A percentile compares a stretch with the other conserved stretches of the same genome.
phyloP scores from a whole-genome alignment of 2,888 invertebrate species.

The Phymatocera aterrima region DNA sequence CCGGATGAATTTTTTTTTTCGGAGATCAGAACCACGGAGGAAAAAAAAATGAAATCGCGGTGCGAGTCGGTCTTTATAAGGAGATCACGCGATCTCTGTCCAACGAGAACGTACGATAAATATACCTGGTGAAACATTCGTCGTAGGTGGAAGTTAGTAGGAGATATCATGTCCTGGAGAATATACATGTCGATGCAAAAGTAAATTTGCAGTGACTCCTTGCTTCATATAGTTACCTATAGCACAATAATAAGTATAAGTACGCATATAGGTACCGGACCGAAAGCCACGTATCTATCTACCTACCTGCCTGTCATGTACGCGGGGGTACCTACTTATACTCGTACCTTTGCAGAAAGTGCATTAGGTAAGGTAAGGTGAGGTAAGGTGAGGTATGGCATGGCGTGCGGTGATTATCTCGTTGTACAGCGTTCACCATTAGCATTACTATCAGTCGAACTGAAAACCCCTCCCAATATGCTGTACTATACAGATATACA shows the following conservation, averaged over 20 bases:
- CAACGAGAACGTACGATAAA: background rate
- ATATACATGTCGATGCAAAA: no score
- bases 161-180: no score
- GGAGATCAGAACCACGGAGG: no score
- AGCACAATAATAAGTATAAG: no score
- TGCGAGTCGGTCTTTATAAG: slow-evolving; percentile 8
- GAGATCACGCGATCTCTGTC: slow-evolving; percentile 39
- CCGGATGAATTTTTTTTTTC: no score
- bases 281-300: background rate
- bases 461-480: background rate
- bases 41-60: background rate
- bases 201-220: no score
- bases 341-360: slow-evolving; percentile 24
- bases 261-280: background rate
- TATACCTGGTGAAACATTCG: no score
- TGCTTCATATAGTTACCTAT: no score
- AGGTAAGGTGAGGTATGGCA: no score
- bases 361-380: slow-evolving; percentile 44
- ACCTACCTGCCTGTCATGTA: background rate
- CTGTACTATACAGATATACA: no score
- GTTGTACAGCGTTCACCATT: slow-evolving; percentile 42
- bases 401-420: slow-evolving; percentile 41
- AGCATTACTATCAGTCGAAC: slow-evolving; percentile 42
- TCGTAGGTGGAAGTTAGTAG: no score
- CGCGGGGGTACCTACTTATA: background rate